A percentile compares a stretch with the other conserved stretches of the same genome.
These are phyloP conservation scores for Apaloderma vittatum DNA, from an alignment of 2,113 vertebrate species.

Conservation along the genomic window DNA sequence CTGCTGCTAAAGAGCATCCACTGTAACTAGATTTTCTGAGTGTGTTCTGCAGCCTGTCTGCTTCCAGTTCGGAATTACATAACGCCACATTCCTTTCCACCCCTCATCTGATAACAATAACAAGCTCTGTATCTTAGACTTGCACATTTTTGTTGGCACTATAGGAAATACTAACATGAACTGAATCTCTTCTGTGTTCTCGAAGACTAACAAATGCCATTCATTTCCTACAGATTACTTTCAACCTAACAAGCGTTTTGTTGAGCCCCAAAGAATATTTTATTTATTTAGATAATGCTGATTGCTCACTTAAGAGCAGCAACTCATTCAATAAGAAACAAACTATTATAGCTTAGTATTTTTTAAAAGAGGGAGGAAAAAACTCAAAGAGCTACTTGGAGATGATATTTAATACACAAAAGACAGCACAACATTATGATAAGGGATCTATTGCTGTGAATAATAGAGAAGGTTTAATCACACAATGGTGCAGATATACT, in stretches of 20 bases:
- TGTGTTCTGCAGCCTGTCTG: neutral
- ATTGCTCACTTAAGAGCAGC: conserved; percentile 72
- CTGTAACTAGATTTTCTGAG: conserved; percentile 35
- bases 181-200: conserved; percentile 76
- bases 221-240: conserved; percentile 79
- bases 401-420: conserved; percentile 54
- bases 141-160: conserved; percentile 76
- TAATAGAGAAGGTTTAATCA: conserved; percentile 62
- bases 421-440: conserved; percentile 22
- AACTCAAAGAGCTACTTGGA: conserved; percentile 20
- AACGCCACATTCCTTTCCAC: conserved; percentile 24
- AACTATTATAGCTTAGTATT: conserved; percentile 48
- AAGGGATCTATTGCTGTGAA: conserved; percentile 53
- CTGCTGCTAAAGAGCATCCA: conserved; percentile 20
- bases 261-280: conserved; percentile 81
- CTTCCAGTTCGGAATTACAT: conserved; percentile 58
- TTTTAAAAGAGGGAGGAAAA: conserved; percentile 21
- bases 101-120: conserved; percentile 78
- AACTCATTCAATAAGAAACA: conserved; percentile 72
- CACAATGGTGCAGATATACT: conserved; percentile 33
- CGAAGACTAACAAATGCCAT: conserved; percentile 80
- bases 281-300: conserved; percentile 80
- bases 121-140: conserved; percentile 70
- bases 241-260: conserved; percentile 78
- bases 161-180: conserved; percentile 67